Conservation (phyloP, 1,140 invertebrate genomes). For the Cherax destructor region DNA sequence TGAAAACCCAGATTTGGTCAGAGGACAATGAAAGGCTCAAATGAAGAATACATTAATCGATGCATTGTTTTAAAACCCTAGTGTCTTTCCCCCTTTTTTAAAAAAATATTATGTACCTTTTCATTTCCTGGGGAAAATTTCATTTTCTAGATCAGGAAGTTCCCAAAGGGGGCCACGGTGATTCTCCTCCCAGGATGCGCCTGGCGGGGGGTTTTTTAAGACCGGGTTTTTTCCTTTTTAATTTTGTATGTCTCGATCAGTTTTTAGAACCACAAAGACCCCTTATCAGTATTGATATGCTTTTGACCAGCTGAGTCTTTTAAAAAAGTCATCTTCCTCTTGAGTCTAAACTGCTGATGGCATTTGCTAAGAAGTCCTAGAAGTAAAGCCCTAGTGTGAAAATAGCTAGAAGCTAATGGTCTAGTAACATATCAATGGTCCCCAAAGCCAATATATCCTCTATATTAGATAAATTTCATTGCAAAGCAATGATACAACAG, state of each 20-base stretch:
- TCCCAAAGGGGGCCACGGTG: too few relatives aligned
- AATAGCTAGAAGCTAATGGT: constrained; percentile 1
- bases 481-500: not conserved
- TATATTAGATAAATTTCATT: not conserved
- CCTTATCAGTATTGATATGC: constrained; percentile 11
- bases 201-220: not conserved
- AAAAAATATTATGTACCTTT: not conserved
- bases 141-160: not conserved
- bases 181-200: not conserved
- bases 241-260: not conserved
- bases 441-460: not conserved
- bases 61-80: not conserved
- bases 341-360: not conserved
- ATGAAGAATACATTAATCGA: not conserved
- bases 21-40: not conserved
- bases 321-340: not conserved
- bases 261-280: constrained; percentile 10
- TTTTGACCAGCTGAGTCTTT: not conserved
- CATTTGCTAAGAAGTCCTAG: not conserved
- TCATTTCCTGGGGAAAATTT: not conserved
- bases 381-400: not conserved
- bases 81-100: not conserved
- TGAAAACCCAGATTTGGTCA: not conserved
- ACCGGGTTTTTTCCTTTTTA: not conserved
- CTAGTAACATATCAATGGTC: constrained; percentile 11